phyloP scores from a whole-genome alignment of 2,888 invertebrate species.

The Drosophila neonasuta region DNA sequence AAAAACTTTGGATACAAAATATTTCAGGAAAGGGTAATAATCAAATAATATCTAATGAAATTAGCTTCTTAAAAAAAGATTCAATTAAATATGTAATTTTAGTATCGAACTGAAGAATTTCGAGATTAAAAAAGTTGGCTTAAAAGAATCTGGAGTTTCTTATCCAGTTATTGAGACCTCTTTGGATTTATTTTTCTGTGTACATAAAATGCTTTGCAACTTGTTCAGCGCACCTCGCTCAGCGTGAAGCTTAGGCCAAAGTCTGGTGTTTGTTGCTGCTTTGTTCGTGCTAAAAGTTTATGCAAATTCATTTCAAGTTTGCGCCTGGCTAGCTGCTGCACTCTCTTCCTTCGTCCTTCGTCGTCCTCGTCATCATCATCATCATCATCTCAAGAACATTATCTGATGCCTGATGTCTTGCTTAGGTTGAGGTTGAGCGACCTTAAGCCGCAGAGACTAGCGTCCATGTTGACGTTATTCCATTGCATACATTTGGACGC shows the following conservation, averaged over 20 bases:
- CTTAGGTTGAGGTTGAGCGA: constrained; percentile 52
- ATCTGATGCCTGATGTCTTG: constrained; percentile 54
- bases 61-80: no score
- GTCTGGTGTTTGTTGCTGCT: constrained; percentile 35
- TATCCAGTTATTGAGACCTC: no score
- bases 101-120: no score
- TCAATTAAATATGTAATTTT: no score
- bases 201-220: not conserved
- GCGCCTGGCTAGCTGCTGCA: constrained; percentile 43
- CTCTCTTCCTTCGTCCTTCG: constrained; percentile 9
- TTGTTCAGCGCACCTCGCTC: constrained; percentile 26
- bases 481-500: constrained; percentile 45
- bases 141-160: no score
- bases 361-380: constrained; percentile 14
- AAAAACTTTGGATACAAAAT: no score
- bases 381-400: constrained; percentile 37
- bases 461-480: constrained; percentile 25
- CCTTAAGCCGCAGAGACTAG: constrained; percentile 45
- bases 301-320: constrained; percentile 73
- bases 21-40: no score
- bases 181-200: no score
- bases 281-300: constrained; percentile 65
- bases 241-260: constrained; percentile 8
- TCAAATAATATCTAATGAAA: no score
- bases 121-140: no score